phyloP scores from a whole-genome alignment of 2,888 invertebrate genomes.

The Eupsilia transversa region DNA sequence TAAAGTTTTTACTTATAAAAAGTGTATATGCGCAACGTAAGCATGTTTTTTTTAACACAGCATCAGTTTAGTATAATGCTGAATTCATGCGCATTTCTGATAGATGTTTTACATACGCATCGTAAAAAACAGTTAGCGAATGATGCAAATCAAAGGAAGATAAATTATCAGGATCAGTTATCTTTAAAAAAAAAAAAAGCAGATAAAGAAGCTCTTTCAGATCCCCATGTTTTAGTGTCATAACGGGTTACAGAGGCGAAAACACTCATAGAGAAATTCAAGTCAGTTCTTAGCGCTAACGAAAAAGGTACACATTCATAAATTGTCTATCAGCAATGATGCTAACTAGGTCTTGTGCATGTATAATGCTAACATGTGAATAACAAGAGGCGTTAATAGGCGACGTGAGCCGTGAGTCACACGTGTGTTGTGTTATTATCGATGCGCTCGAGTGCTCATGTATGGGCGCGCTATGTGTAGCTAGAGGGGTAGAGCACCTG shows the following conservation, averaged over 20 bases:
- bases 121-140: not conserved
- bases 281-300: slow-evolving; percentile 1
- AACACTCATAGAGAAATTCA: not conserved
- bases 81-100: slow-evolving; percentile 24
- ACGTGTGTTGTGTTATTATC: slow-evolving; percentile 76
- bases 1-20: too few relatives aligned
- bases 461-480: slow-evolving; percentile 42
- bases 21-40: not conserved
- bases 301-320: slow-evolving; percentile 52
- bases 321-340: slow-evolving; percentile 72
- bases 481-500: slow-evolving; percentile 77
- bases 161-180: not conserved
- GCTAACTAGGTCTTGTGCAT: slow-evolving; percentile 80
- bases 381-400: slow-evolving; percentile 79
- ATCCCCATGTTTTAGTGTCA: not conserved
- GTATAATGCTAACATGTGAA: slow-evolving; percentile 80
- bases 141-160: not conserved
- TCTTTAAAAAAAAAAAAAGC: not conserved
- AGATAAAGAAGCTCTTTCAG: too few relatives aligned
- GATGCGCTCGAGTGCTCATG: slow-evolving; percentile 72
- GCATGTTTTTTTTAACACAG: too few relatives aligned
- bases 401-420: slow-evolving; percentile 76
- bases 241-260: not conserved
- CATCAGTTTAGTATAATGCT: not conserved
- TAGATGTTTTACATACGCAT: slow-evolving; percentile 1